Evolutionary conservation across 2,113 vertebrate species (phyloP).

Genomic region (Hyperopisus bebe): DNA sequence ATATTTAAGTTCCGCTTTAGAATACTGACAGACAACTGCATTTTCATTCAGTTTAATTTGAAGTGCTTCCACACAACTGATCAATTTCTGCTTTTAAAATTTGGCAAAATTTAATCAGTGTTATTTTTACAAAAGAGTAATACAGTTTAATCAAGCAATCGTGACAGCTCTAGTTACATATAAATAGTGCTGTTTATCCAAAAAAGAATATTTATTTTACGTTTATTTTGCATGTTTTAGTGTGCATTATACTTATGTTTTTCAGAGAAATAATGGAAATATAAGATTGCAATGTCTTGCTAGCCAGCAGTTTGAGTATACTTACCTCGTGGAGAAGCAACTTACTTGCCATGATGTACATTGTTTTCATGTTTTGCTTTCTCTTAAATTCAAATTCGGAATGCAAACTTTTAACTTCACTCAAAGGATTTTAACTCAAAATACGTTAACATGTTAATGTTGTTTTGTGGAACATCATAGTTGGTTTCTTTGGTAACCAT

Average conservation of each 20-base stretch:
- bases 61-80: neutral
- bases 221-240: neutral
- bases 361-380: no score
- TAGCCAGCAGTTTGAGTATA: neutral
- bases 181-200: neutral
- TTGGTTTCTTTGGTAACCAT: conserved; percentile 11
- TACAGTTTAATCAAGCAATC: neutral
- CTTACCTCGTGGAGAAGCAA: neutral
- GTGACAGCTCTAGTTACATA: neutral
- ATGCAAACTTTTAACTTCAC: neutral
- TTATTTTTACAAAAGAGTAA: neutral
- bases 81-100: neutral
- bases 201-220: neutral
- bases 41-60: neutral
- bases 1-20: neutral
- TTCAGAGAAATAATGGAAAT: neutral
- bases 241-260: neutral
- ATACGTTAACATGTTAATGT: neutral
- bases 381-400: no score
- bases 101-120: neutral
- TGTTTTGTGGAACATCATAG: neutral
- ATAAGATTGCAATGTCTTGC: neutral
- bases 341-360: neutral
- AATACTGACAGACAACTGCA: neutral
- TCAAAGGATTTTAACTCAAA: neutral